Base-by-base conservation (phyloP, 1,140 invertebrate genomes). In the Dolichoris vasculosae region DNA sequence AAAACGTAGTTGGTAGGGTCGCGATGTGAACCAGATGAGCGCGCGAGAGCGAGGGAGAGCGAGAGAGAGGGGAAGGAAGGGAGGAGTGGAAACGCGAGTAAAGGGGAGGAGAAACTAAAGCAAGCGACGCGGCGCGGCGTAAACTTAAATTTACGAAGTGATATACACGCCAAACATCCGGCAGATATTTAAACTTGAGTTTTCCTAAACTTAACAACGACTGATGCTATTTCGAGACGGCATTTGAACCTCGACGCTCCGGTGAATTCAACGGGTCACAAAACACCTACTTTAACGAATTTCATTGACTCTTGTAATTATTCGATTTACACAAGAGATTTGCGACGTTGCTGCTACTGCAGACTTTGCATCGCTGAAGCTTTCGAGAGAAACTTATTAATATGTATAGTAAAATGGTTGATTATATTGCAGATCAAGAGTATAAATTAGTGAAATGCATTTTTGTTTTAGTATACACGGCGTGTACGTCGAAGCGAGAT, bases 61-160 rank as follows among this genome's bases (percentile, higher is more conserved):
- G 23, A n/a, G 38, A 38, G 30, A 48, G 8, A 32, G 30, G 23
- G n/a, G 30, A 23, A 7, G 30, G 20, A 23, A 20, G 11, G 38
- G 40, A 48, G 73, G 26, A 43, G 23, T 3, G 43, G 40, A n/a
- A 76, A 8, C 20, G 51, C 0, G 13, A 13, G 78, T 4, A 17
- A 17, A 6, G 35, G 23, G 6, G 59, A 35, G n/a, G 46, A 6
- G 35, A 30, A 67, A 40, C 13, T 13, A 23, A 20, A 35, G 32
- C 43, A 20, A 55, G 48, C 23, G 67, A 69, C 30, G 2, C 9
- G n/a, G 76, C 67, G 78, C n/a, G n/a, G n/a, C 89, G 91, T 92
- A 92, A 92, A 91, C 89, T 92, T 91, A 89, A 92, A 92, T 93
- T 92, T 92, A 92, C 91, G 89, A 92, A 92, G 91, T 91, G 91